Conservation (phyloP, 1,140 invertebrate genomes). For the Uloborus diversus region DNA sequence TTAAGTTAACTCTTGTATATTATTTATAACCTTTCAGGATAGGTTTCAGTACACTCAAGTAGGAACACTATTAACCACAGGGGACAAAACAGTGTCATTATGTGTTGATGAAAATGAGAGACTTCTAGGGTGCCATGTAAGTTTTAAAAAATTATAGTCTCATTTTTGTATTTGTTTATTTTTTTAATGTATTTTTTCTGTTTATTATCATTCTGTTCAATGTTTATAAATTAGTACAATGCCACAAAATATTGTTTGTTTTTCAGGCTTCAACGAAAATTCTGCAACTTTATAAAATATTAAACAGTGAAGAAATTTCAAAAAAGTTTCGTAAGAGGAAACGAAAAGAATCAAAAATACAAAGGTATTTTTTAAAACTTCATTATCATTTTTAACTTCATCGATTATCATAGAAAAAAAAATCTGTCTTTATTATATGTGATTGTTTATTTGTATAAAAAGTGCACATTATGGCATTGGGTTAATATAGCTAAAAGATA, state of each 20-base stretch:
- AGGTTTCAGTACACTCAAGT: conserved; percentile 77
- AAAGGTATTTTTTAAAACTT: neutral
- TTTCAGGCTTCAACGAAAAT: conserved; percentile 76
- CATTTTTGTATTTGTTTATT: neutral
- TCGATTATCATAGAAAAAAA: too few species aligned
- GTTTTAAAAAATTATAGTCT: conserved; percentile 45
- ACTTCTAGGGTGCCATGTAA: conserved; percentile 79
- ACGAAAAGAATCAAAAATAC: conserved; percentile 72
- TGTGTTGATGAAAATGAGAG: conserved; percentile 69
- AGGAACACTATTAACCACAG: conserved; percentile 79
- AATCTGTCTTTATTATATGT: too few species aligned
- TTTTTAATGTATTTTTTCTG: neutral
- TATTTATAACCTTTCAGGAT: conserved; percentile 57
- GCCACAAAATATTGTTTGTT: conserved; percentile 8
- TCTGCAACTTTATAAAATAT: conserved; percentile 86
- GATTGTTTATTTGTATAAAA: too few species aligned
- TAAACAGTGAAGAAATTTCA: conserved; percentile 77
- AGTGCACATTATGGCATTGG: too few species aligned
- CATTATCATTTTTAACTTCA: too few species aligned
- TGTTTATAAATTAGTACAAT: neutral
- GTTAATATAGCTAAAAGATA: too few species aligned
- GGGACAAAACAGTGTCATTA: conserved; percentile 68
- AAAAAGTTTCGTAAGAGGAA: conserved; percentile 76
- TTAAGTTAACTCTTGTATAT: too few species aligned
- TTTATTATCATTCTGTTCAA: neutral